phyloP scores from a whole-genome alignment of 2,113 vertebrate species.

The Hyla sarda region DNA sequence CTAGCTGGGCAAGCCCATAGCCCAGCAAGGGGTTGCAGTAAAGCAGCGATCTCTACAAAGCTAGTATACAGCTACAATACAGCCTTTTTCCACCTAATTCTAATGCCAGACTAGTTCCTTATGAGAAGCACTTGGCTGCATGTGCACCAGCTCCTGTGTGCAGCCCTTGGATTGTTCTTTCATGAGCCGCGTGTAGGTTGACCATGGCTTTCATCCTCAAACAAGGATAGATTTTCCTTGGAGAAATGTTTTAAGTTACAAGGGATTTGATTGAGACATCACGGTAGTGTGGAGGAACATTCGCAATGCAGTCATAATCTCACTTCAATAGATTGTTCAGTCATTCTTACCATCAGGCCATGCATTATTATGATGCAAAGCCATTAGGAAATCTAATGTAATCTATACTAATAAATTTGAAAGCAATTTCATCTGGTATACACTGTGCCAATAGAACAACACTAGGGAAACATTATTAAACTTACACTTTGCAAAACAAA shows the following conservation, averaged over 20 bases:
- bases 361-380: conserved; percentile 30
- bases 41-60: too few relatives aligned
- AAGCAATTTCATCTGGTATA: conserved; percentile 43
- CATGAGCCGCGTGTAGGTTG: not conserved
- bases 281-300: not conserved
- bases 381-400: conserved; percentile 43
- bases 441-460: not conserved
- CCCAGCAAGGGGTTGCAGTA: too few relatives aligned
- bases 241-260: not conserved
- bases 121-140: not conserved
- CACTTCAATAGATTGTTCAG: conserved; percentile 25
- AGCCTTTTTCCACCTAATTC: not conserved
- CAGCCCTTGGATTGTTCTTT: not conserved
- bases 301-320: conserved; percentile 12
- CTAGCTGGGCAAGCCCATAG: too few relatives aligned
- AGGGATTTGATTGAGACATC: conserved; percentile 6
- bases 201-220: not conserved
- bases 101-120: not conserved
- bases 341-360: conserved; percentile 23
- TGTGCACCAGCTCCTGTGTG: not conserved
- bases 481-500: conserved; percentile 34
- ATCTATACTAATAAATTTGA: conserved; percentile 50
- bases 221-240: not conserved
- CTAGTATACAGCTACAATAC: too few relatives aligned
- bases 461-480: conserved; percentile 18